Percentiles rank a stretch among this genome's conserved stretches.
phyloP scores from a whole-genome alignment of 2,113 vertebrate species.

The Centrocercus urophasianus region DNA sequence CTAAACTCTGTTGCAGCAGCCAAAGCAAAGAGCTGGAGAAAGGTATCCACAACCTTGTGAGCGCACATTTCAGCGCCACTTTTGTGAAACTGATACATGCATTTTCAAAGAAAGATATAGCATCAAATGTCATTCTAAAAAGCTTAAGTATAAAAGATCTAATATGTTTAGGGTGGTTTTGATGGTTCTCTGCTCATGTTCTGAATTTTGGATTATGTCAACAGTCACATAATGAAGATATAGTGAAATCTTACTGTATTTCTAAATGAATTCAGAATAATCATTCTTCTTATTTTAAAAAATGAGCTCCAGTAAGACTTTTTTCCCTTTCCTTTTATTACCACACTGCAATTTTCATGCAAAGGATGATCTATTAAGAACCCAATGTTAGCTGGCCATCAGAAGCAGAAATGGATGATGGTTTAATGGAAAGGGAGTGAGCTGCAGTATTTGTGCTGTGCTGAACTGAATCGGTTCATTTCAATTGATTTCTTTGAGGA shows the following conservation, averaged over 20 bases:
- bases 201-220: not conserved
- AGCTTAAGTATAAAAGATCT: not conserved
- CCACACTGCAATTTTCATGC: not conserved
- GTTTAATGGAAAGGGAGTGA: not conserved
- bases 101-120: not conserved
- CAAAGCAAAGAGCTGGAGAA: not conserved
- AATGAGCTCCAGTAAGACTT: not conserved
- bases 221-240: not conserved
- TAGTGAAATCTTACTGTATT: not conserved
- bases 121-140: not conserved
- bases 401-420: not conserved
- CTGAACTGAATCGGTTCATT: not conserved
- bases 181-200: not conserved
- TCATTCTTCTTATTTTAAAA: not conserved
- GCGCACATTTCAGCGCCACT: not conserved
- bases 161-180: not conserved
- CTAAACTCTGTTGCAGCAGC: not conserved
- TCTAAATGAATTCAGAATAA: not conserved
- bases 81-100: not conserved
- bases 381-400: not conserved
- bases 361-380: not conserved
- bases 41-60: not conserved
- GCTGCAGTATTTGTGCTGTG: not conserved
- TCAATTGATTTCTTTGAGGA: slow-evolving; percentile 15
- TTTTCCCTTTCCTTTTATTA: not conserved